Base-by-base conservation (phyloP, 2,113 vertebrate genomes). In the Petroica traversi region DNA sequence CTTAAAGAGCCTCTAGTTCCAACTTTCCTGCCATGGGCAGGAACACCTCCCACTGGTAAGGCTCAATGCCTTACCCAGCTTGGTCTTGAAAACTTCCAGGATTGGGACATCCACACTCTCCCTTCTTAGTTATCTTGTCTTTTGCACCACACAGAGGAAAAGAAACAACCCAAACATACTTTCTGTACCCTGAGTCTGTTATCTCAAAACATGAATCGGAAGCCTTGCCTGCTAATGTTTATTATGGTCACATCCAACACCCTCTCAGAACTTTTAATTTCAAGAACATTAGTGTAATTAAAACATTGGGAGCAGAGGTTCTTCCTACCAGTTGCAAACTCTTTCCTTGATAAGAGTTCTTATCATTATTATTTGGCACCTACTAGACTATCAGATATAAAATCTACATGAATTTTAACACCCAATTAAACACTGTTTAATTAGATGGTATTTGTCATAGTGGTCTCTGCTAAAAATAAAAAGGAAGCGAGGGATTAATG, bases 341-440 rank as follows among this genome's bases (percentile, higher is more conserved):
- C 55, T 66, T 84, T 76, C 24, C 34, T 76, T 90, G 71, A 68
- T 88, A 94, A 75, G 22, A 26, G 11, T 66, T 83, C 22, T 93
- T 87, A 85, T 64, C 73, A 51, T 79, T 79, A 79, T 26, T 77
- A 45, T 57, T 91, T 89, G 51, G 63, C 80, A 92, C 49, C 28
- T 92, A 59, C 36, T 45, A 11, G 28, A 33, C 28, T 86, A 86
- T 69, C 8, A 3, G 34, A 68, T 63, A 86, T 66, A 92, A 92
- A 96, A 88, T 85, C 13, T 25, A 69, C 15, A 49, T 69, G 54
- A 73, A 69, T 96, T 94, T 93, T 69, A 96, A 76, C 82, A 96
- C 40, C 7, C 81, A 92, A 88, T 95, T 96, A 94, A 85, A 7
- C 73, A 77, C 5, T 87, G 45, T 76, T 96, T 93, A 96, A 88